Evolutionary conservation across 2,888 invertebrate genomes (phyloP).

Genomic region (Calliopum simillimum): DNA sequence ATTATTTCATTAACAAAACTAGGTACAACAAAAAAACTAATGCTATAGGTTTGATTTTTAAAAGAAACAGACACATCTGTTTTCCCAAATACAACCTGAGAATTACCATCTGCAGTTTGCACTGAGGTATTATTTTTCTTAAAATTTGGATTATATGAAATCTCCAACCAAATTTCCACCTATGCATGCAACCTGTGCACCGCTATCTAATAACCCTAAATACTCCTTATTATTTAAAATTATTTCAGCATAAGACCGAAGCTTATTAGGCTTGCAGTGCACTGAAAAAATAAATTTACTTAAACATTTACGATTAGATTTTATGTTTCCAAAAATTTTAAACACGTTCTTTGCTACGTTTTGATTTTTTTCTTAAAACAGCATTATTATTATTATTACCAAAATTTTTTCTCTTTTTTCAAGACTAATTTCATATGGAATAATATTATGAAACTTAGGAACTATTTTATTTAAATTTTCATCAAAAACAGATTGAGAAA

Average conservation of each 20-base stretch:
- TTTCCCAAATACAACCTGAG: not conserved
- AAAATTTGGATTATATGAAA: not conserved
- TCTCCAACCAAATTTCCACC: not conserved
- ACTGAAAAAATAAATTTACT: not conserved
- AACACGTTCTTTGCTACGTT: not conserved
- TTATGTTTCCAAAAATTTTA: not conserved
- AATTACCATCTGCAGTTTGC: not conserved
- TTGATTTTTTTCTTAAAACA: not conserved
- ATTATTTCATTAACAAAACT: no score
- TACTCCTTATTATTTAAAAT: not conserved
- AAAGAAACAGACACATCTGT: not conserved
- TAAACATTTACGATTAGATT: not conserved
- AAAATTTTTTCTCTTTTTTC: not conserved
- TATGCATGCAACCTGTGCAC: not conserved
- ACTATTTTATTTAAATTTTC: not conserved
- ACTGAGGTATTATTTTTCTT: not conserved
- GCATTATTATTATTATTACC: not conserved
- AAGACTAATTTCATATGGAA: not conserved
- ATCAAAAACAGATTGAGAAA: no score
- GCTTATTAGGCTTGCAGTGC: not conserved
- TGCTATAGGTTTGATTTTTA: not conserved
- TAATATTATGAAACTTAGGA: not conserved
- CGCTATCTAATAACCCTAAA: conserved; percentile 13
- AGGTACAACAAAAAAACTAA: not conserved
- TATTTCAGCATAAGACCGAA: conserved; percentile 2